These are phyloP conservation scores for Phoeniculus purpureus DNA, from an alignment of 2,797 vertebrate species.

Conservation along the genomic window DNA sequence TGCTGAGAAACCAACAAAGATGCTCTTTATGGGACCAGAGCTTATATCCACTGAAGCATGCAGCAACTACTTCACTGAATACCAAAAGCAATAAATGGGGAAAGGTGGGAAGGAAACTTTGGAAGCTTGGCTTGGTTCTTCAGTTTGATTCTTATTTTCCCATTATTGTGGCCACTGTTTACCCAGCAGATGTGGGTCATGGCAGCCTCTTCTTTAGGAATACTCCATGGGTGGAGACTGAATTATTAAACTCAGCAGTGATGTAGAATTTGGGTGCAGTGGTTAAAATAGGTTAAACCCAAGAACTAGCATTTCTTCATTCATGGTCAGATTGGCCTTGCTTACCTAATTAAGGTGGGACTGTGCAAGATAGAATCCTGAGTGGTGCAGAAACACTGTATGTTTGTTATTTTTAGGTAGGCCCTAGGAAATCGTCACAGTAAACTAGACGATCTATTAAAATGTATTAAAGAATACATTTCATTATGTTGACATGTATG, in stretches of 20 bases:
- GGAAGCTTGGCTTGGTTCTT: neutral
- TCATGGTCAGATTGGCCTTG: neutral
- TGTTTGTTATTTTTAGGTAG: neutral
- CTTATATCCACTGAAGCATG: neutral
- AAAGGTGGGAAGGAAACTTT: neutral
- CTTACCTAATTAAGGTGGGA: neutral
- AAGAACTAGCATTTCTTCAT: neutral
- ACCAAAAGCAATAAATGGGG: neutral
- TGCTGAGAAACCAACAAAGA: neutral
- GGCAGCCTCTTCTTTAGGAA: neutral
- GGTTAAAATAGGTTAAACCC: neutral
- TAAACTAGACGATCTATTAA: neutral
- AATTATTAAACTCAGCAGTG: neutral
- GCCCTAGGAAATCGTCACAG: neutral
- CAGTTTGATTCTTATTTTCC: neutral
- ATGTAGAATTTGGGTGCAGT: neutral
- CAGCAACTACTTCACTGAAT: neutral
- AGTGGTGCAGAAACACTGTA: neutral
- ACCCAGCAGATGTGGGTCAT: neutral
- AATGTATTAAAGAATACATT: neutral
- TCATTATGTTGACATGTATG: neutral
- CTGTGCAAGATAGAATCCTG: neutral
- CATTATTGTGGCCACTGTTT: neutral
- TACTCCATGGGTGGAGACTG: neutral
- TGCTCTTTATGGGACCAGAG: neutral